A percentile compares a stretch with the other conserved stretches of the same genome.
Conservation (phyloP, 2,113 vertebrate species). For the Tachycineta bicolor region DNA sequence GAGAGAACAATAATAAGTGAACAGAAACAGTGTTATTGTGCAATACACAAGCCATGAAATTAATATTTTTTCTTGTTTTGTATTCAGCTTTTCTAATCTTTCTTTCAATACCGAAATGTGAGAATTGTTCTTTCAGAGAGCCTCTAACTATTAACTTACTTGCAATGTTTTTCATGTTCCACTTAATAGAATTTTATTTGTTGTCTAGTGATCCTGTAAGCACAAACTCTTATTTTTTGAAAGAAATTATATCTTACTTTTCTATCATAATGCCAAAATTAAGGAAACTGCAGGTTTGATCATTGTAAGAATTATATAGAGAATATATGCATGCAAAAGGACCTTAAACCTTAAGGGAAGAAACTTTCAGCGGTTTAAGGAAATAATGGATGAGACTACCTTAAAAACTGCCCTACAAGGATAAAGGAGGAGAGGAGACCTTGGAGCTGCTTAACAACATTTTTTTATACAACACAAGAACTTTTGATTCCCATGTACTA, state of each 20-base stretch:
- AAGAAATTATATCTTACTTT: neutral
- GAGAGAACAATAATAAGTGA: neutral
- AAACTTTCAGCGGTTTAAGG: neutral
- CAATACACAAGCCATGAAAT: neutral
- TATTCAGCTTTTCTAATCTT: neutral
- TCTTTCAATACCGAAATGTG: neutral
- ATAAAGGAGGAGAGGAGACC: neutral
- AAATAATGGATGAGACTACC: neutral
- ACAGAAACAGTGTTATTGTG: neutral
- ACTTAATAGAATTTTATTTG: neutral
- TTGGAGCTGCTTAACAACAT: fast-evolving
- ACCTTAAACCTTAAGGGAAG: neutral
- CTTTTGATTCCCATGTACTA: neutral
- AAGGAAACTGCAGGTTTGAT: neutral
- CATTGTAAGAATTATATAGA: neutral
- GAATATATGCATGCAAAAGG: fast-evolving
- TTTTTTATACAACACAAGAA: neutral
- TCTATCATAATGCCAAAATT: neutral
- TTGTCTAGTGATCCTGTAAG: neutral
- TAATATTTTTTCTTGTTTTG: neutral
- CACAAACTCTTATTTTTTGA: neutral
- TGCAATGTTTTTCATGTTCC: neutral
- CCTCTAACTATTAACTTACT: neutral
- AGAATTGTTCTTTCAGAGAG: neutral
- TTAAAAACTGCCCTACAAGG: neutral